A percentile compares a stretch with the other conserved stretches of the same genome.
phyloP scores from a whole-genome alignment of 2,113 vertebrate genomes.

The Caranx ignobilis region DNA sequence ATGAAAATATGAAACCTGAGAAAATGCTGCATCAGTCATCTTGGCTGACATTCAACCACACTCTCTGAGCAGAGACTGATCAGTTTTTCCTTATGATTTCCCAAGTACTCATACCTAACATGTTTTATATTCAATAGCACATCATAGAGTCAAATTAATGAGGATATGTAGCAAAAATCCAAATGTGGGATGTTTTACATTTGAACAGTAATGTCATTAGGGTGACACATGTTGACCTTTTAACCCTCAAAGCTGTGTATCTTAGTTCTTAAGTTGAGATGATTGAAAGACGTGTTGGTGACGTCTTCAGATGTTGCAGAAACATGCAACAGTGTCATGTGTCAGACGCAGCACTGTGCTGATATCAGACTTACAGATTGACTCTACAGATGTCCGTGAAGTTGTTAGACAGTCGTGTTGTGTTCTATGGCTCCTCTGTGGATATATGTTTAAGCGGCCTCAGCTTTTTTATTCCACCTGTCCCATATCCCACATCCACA shows the following conservation, averaged over 20 bases:
- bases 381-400: constrained; percentile 23
- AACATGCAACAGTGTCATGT: background rate
- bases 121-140: no score
- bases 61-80: background rate
- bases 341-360: background rate
- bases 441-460: constrained; percentile 2
- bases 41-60: background rate
- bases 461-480: background rate
- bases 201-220: background rate
- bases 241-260: background rate
- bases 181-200: background rate
- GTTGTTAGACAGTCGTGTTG: constrained; percentile 39
- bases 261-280: background rate
- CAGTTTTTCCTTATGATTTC: background rate
- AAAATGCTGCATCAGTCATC: background rate
- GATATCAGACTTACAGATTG: background rate
- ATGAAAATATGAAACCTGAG: background rate
- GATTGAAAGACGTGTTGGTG: background rate
- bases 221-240: background rate
- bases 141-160: no score
- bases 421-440: constrained; percentile 13
- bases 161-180: no score
- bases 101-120: no score
- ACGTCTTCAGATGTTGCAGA: background rate
- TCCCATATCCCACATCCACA: background rate